phyloP scores from a whole-genome alignment of 2,888 invertebrate species.

The Nymphalis urticae region DNA sequence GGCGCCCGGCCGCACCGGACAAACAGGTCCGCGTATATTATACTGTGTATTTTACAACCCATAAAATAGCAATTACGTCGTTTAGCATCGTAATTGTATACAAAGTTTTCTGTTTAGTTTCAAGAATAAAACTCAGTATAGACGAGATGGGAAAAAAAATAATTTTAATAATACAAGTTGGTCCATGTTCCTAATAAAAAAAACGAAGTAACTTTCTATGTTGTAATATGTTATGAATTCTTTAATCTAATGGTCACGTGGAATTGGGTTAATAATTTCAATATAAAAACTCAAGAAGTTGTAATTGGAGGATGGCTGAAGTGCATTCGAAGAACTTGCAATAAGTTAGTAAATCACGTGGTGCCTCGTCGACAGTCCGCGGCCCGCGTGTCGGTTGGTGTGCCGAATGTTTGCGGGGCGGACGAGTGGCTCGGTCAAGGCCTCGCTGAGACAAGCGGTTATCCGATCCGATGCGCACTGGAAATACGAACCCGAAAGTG shows the following conservation, averaged over 20 bases:
- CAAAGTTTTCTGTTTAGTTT: neutral
- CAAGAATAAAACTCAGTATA: too few species aligned
- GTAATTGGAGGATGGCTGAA: conserved; percentile 55
- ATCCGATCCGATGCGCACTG: conserved; percentile 56
- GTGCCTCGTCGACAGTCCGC: conserved; percentile 55
- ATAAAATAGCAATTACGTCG: conserved; percentile 5
- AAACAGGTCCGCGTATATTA: conserved; percentile 49
- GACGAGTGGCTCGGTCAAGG: conserved; percentile 65
- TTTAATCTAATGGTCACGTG: neutral
- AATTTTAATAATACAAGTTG: too few species aligned
- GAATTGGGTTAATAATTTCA: neutral
- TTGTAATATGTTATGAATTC: neutral
- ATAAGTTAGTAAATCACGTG: conserved; percentile 52
- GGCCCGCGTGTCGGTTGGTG: conserved; percentile 50
- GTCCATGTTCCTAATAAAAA: too few species aligned
- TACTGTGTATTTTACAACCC: conserved; percentile 11
- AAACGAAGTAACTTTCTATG: too few species aligned
- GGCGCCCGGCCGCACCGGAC: conserved; percentile 48
- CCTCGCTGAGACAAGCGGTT: conserved; percentile 56
- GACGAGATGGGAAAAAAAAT: too few species aligned
- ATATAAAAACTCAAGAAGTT: conserved; percentile 25
- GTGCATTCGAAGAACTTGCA: conserved; percentile 52
- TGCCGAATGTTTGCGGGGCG: conserved; percentile 49
- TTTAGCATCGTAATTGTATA: neutral
- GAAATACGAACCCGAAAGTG: conserved; percentile 51